Percentiles rank a stretch among this genome's conserved stretches.
These are phyloP conservation scores for Carposina sasakii DNA, from an alignment of 1,140 invertebrate species.

Conservation along the genomic window DNA sequence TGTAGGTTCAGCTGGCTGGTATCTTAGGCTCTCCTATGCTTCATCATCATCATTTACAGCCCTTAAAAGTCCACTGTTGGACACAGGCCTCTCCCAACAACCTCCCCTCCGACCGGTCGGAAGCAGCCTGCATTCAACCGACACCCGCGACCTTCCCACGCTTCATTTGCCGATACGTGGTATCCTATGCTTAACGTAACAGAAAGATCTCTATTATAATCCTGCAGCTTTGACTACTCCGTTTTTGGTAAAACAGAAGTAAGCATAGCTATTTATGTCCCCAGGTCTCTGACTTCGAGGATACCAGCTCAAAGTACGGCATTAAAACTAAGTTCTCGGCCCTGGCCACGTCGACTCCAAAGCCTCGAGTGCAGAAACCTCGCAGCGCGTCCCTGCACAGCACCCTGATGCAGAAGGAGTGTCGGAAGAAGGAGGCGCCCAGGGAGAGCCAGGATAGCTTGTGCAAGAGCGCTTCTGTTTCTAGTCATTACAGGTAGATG, in stretches of 20 bases:
- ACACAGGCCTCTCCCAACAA: too few species aligned
- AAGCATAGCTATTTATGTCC: conserved; percentile 1
- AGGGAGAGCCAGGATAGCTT: conserved; percentile 23
- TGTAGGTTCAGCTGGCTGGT: too few species aligned
- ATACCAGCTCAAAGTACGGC: conserved; percentile 45
- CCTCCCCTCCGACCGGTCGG: too few species aligned
- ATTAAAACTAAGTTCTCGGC: conserved; percentile 26
- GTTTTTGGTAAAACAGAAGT: not conserved
- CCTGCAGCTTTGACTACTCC: too few species aligned
- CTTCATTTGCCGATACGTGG: too few species aligned
- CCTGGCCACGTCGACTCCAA: conserved; percentile 43
- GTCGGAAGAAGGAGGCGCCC: conserved; percentile 16
- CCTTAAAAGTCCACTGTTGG: too few species aligned
- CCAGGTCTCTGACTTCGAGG: conserved; percentile 58
- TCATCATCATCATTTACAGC: too few species aligned
- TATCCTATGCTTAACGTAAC: too few species aligned
- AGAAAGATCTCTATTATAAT: too few species aligned
- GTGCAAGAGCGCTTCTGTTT: conserved; percentile 21
- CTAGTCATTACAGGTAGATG: conserved; percentile 34
- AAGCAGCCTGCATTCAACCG: too few species aligned
- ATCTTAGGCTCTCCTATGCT: too few species aligned
- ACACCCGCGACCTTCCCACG: too few species aligned
- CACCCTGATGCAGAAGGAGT: conserved; percentile 26
- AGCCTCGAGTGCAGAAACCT: conserved; percentile 24
- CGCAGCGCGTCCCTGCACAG: conserved; percentile 37